A percentile compares a stretch with the other conserved stretches of the same genome.
phyloP scores from a whole-genome alignment of 2,113 vertebrate genomes.

The Aplodontia rufa region DNA sequence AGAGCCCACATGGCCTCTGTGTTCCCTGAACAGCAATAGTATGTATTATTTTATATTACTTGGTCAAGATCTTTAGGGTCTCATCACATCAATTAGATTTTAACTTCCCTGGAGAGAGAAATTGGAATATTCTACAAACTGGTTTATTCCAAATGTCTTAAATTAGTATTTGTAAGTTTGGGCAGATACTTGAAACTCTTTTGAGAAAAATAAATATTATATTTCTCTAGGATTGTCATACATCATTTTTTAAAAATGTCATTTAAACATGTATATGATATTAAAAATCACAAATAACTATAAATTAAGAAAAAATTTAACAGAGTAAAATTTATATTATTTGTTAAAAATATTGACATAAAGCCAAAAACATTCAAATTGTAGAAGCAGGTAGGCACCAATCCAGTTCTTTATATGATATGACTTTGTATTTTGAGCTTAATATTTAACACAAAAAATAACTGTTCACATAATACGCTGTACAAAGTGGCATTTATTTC shows the following conservation, averaged over 20 bases:
- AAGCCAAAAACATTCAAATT: background rate
- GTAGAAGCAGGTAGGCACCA: background rate
- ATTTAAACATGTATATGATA: background rate
- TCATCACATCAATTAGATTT: background rate
- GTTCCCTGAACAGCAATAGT: background rate
- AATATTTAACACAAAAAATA: constrained; percentile 8
- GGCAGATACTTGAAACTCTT: background rate
- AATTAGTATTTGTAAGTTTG: background rate
- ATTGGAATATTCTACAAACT: background rate
- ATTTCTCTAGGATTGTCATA: background rate
- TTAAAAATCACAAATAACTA: background rate
- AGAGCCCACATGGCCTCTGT: background rate
- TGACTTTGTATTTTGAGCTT: constrained; percentile 37
- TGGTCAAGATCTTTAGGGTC: background rate
- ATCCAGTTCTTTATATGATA: background rate
- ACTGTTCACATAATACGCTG: background rate
- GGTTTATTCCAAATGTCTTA: background rate
- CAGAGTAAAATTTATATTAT: background rate
- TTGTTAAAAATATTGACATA: background rate
- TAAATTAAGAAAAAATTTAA: background rate
- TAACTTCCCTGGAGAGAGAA: background rate
- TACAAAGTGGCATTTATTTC: background rate
- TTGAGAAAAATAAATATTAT: background rate
- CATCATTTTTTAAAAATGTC: background rate
- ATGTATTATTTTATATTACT: background rate